Base-by-base conservation (phyloP, 2,888 invertebrate species). In the Patella ulyssiponensis region DNA sequence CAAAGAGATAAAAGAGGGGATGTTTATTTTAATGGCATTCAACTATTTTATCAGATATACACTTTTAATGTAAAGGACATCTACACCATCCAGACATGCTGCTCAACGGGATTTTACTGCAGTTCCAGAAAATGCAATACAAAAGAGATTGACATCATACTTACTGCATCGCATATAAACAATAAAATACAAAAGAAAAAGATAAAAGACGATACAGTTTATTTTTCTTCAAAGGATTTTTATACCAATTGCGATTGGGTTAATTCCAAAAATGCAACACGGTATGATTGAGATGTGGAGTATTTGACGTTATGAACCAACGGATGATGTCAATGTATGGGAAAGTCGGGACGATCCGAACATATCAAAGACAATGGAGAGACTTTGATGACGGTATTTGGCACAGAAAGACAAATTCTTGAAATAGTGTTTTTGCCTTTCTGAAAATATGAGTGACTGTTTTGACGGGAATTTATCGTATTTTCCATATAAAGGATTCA, bases 341-440 rank as follows among this genome's bases (percentile, higher is more conserved):
- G 64, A 64, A 64, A 64, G 64, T 64, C 64, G 64, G 64, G 64
- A 64, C 23, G 64, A 64, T 64, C 64, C 64, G 64, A 23, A 23
- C 64, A 64, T 23, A 64, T 64, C 64, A 64, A 64, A 64, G 64
- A 64, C 64, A 64, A 64, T 64, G 64, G 23, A 64, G 64, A 64
- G 64, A 64, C 64, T 64, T 64, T 64, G 64, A 64, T 64, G 64
- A 14, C 64, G 64, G 64, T 64, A 23, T 64, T 64, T 64, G 64
- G 64, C 64, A 64, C 64, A 64, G 64, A 23, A 64, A 64, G 64
- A 64, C 64, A 64, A 64, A 64, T 64, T 64, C 64, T 64, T 64
- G 20, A 64, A 64, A 64, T 64, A 64, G 23, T 23, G 23, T 64
- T 64, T 64, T 64, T 64, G 64, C 64, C 64, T 64, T 64, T 64